Base-by-base conservation (phyloP, 64 coral and sea anemone species). In the Montipora capricornis region DNA sequence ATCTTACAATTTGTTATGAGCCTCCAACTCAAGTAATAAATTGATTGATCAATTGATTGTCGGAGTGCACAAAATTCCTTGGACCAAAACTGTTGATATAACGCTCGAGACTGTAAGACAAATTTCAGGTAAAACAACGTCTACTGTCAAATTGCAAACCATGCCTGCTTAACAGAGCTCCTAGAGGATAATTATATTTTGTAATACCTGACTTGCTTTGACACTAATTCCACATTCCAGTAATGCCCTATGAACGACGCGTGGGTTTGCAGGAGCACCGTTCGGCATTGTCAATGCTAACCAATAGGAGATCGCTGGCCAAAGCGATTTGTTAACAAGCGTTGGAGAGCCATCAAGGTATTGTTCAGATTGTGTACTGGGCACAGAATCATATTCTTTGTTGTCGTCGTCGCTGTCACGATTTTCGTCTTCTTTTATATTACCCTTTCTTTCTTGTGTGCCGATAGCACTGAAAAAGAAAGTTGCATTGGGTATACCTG, bases 391-490 rank as follows among this genome's bases (percentile, higher is more conserved):
- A 5, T 8, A 14, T 17, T 48, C 76, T 12, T 49, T 1, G 17
- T 60, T 55, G 2, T 62, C 24, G 8, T 62, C 53, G 7, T 55
- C 60, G 26, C 20, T 20, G 15, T 78, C 76, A 13, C 76, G 19
- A 6, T 78, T 47, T 3, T 78, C 76, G 11, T 78, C 13, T 7
- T 55, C 37, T 49, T 49, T 51, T 5, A 13, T 78, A 1, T 15
- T 47, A 15, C 12, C 48, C 12, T 78, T 78, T 6, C 50, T 78
- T 51, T 78, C 45, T 3, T 78, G 76, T 16, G 76, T 78, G 2
- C 44, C 47, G 19, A 89, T 74, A 5, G 87, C 68, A 77, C 87
- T 89, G 24, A 89, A 89, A 29, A 76, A 89, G 53, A 89, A 77
- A 8, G 73, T 52, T 78, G 47, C 46, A 4, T 49, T 50, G 44